Conservation (phyloP, 2,888 invertebrate species). For the Rhagonycha fulva region DNA sequence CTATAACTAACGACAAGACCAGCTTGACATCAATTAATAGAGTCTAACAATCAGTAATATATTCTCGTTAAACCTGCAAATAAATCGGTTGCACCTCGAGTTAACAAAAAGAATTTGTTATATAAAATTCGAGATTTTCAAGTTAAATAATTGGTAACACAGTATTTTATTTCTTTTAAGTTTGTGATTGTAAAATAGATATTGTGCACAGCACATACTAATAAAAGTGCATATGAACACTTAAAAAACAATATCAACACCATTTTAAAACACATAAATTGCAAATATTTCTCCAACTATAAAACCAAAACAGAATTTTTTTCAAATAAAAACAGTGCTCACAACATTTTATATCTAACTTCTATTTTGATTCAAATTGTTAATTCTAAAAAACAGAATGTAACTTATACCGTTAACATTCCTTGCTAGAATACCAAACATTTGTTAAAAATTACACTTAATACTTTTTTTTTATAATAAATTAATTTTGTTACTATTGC, state of each 20-base stretch:
- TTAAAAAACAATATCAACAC: constrained; percentile 14
- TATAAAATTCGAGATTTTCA: neutral
- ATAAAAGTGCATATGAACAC: constrained; percentile 21
- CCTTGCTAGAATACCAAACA: neutral
- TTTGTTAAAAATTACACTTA: neutral
- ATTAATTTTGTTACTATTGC: constrained; percentile 13
- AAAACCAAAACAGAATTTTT: neutral
- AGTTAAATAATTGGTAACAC: neutral
- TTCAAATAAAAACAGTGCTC: neutral
- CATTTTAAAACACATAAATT: neutral
- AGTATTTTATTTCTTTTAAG: neutral
- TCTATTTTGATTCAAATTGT: neutral
- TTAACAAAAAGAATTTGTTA: neutral
- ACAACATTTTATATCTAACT: neutral
- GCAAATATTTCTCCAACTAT: neutral
- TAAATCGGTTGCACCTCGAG: neutral
- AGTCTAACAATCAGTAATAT: constrained; percentile 44
- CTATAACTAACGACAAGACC: constrained; percentile 54
- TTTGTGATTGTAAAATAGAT: constrained; percentile 4
- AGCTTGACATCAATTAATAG: constrained; percentile 54
- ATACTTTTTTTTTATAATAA: neutral
- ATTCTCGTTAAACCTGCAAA: constrained; percentile 38
- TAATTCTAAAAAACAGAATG: neutral
- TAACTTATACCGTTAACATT: neutral
- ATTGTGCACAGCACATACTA: constrained; percentile 38